A percentile compares a stretch with the other conserved stretches of the same genome.
These are phyloP conservation scores for Ia io DNA, from an alignment of 2,113 vertebrate species.

Conservation along the genomic window DNA sequence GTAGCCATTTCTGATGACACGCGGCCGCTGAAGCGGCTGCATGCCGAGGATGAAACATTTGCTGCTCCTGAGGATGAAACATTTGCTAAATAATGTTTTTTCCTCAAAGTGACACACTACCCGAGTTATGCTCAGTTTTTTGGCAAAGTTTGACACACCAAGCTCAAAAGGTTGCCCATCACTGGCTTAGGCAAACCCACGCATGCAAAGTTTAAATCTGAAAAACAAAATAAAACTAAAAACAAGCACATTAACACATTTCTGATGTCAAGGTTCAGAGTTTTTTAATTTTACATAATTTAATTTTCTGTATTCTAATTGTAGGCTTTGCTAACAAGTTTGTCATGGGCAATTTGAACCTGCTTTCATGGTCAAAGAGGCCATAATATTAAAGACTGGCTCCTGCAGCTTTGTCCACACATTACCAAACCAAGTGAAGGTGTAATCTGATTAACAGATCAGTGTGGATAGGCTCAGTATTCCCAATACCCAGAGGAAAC, in stretches of 20 bases:
- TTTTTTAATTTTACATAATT: background rate
- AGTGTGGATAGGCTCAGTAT: background rate
- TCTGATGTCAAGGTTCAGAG: conserved; percentile 3
- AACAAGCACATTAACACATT: background rate
- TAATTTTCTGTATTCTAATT: background rate
- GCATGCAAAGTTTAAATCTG: background rate
- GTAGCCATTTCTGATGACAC: no score
- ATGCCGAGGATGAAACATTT: no score
- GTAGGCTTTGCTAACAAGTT: background rate
- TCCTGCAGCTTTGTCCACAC: background rate
- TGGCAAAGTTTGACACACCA: no score
- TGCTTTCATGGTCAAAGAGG: background rate
- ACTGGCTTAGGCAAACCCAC: background rate
- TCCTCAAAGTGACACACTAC: no score
- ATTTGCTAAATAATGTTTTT: no score
- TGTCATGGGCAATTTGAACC: background rate
- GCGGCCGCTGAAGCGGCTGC: no score
- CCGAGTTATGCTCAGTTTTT: no score
- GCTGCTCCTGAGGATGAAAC: no score
- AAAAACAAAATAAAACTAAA: background rate
- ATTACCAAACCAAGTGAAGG: background rate
- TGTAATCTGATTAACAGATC: background rate
- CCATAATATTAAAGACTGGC: background rate
- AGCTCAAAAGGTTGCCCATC: no score
- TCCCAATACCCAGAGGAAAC: background rate